A percentile compares a stretch with the other conserved stretches of the same genome.
phyloP scores from a whole-genome alignment of 2,113 vertebrate species.

The Symphodus melops region DNA sequence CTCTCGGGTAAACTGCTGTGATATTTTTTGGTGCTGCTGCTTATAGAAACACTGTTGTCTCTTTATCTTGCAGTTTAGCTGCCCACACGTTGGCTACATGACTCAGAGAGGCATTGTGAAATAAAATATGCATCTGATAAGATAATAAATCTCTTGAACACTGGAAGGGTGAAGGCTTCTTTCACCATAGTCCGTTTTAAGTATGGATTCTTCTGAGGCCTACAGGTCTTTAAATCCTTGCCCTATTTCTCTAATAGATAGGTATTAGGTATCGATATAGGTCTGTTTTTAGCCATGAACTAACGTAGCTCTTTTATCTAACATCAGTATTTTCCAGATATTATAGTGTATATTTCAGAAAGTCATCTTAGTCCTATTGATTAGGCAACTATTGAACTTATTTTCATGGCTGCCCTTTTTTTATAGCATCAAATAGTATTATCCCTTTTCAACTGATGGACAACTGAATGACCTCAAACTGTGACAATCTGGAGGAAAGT shows the following conservation, averaged over 20 bases:
- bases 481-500: too few relatives aligned
- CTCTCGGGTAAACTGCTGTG: conserved; percentile 1
- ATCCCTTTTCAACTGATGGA: too few relatives aligned
- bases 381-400: too few relatives aligned
- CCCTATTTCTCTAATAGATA: neutral
- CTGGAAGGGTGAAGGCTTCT: conserved; percentile 10
- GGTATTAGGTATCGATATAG: neutral
- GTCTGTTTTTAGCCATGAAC: too few relatives aligned
- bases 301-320: neutral
- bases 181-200: neutral
- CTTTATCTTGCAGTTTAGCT: conserved; percentile 20
- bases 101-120: conserved; percentile 36
- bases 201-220: neutral
- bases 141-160: conserved; percentile 29
- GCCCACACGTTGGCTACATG: conserved; percentile 50
- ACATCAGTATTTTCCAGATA: neutral
- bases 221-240: conserved; percentile 4
- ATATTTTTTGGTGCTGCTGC: conserved; percentile 9
- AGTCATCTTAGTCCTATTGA: too few relatives aligned
- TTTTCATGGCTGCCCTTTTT: too few relatives aligned
- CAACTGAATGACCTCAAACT: too few relatives aligned
- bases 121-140: conserved; percentile 45
- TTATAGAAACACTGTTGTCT: conserved; percentile 35
- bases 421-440: too few relatives aligned
- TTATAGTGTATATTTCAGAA: neutral